Conservation (phyloP, 2,113 vertebrate genomes). For the Prochilodus magdalenae region DNA sequence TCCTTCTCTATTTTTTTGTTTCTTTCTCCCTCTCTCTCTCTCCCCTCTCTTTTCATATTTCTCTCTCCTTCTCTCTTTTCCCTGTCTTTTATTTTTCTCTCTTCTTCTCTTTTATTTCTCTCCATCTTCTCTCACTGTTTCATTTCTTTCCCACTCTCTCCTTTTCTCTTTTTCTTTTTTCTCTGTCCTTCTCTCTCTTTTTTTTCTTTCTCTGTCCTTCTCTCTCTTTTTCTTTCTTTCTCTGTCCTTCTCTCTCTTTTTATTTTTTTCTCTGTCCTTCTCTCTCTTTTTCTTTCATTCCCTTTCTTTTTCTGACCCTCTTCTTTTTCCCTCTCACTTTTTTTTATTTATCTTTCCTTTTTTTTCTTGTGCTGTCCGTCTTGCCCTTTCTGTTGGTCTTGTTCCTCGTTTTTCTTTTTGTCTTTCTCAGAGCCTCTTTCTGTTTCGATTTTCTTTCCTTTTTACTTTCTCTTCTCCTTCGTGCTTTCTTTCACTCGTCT, state of each 20-base stretch:
- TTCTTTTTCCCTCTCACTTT: slow-evolving; percentile 53
- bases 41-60: too few relatives aligned
- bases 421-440: neutral
- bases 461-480: slow-evolving; percentile 8
- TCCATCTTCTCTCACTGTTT: slow-evolving; percentile 35
- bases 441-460: slow-evolving; percentile 40
- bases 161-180: slow-evolving; percentile 49
- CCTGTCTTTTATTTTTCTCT: slow-evolving; percentile 58
- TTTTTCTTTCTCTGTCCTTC: slow-evolving; percentile 42
- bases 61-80: neutral
- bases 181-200: too few relatives aligned
- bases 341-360: slow-evolving; percentile 45
- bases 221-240: slow-evolving; percentile 35
- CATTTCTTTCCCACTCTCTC: neutral
- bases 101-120: slow-evolving; percentile 14
- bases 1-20: slow-evolving; percentile 50
- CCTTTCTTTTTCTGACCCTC: neutral
- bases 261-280: neutral
- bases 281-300: too few relatives aligned
- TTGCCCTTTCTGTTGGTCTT: too few relatives aligned
- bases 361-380: too few relatives aligned
- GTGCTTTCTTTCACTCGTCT: neutral
- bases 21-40: too few relatives aligned
- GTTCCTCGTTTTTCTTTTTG: slow-evolving; percentile 53
- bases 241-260: slow-evolving; percentile 47